phyloP scores from a whole-genome alignment of 2,888 invertebrate genomes.

The Eristalis intricaria region DNA sequence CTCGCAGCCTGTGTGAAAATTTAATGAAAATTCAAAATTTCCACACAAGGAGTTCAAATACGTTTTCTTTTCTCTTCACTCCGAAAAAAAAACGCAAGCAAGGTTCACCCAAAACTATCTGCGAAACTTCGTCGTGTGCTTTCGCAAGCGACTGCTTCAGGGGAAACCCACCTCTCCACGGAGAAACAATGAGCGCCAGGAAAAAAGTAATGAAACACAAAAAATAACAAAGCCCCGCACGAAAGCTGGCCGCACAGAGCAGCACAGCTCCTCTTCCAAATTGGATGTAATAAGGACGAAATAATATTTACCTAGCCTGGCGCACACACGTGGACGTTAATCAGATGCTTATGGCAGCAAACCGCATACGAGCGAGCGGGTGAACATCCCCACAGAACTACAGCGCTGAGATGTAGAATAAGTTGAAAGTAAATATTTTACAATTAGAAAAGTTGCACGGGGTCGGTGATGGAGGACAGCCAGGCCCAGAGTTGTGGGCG shows the following conservation, averaged over 20 bases:
- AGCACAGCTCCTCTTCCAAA: constrained; percentile 25
- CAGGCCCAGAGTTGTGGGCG: neutral
- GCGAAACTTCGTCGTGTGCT: neutral
- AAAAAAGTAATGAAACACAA: neutral
- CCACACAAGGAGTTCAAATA: neutral
- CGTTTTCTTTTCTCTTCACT: neutral
- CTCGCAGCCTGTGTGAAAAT: neutral
- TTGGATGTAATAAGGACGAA: constrained; percentile 45
- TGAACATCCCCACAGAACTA: neutral
- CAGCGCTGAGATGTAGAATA: neutral
- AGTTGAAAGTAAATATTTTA: neutral
- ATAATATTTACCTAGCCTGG: constrained; percentile 33
- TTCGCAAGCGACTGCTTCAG: neutral
- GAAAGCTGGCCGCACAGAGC: neutral
- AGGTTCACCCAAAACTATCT: neutral
- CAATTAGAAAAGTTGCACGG: neutral
- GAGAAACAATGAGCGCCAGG: neutral
- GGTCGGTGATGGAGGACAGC: neutral
- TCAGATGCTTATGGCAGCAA: constrained; percentile 19
- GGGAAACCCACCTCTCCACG: neutral
- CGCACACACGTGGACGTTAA: constrained; percentile 20
- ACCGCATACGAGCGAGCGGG: constrained; percentile 7
- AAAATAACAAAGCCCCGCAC: neutral
- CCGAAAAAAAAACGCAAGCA: neutral
- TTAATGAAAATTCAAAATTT: neutral